phyloP scores from a whole-genome alignment of 2,888 invertebrate species.

The Steinernema scapterisci region DNA sequence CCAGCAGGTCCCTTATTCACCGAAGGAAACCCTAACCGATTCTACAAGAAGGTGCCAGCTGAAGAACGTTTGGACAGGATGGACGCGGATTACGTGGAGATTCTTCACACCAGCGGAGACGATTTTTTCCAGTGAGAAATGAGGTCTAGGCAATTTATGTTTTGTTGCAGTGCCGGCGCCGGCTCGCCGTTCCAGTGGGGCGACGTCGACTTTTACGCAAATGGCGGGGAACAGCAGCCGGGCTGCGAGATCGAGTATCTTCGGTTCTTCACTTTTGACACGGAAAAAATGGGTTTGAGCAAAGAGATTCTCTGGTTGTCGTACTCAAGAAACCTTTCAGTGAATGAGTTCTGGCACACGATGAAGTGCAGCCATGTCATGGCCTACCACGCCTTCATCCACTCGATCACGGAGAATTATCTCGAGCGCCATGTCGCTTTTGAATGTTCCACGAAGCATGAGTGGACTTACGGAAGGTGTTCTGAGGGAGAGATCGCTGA shows the following conservation, averaged over 20 bases:
- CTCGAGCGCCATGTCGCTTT: slow-evolving; percentile 10
- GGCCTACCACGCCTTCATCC: slow-evolving; percentile 26
- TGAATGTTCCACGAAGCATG: background rate
- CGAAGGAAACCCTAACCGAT: slow-evolving; percentile 20
- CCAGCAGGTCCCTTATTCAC: slow-evolving; percentile 16
- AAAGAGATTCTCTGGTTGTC: background rate
- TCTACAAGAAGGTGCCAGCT: slow-evolving; percentile 2
- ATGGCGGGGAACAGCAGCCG: slow-evolving; percentile 26
- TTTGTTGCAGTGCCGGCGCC: background rate
- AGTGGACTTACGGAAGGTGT: slow-evolving; percentile 13
- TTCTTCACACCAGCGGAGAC: slow-evolving; percentile 25
- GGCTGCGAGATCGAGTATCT: slow-evolving; percentile 18
- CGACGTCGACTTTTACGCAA: slow-evolving; percentile 28
- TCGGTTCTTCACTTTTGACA: slow-evolving; percentile 3
- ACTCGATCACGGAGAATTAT: slow-evolving; percentile 18
- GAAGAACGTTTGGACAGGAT: background rate
- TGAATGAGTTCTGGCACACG: background rate
- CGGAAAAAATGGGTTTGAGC: background rate
- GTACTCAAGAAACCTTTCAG: too few species aligned
- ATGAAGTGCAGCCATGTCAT: slow-evolving; percentile 8
- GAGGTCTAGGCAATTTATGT: background rate
- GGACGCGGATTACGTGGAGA: slow-evolving; percentile 23
- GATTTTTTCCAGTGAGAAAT: background rate
- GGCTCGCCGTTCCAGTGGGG: background rate
- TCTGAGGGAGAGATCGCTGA: background rate